Evolutionary conservation across 1,140 invertebrate genomes (phyloP), one percentile per base, ranked within the genome.

Genomic region (Carposina sasakii): DNA sequence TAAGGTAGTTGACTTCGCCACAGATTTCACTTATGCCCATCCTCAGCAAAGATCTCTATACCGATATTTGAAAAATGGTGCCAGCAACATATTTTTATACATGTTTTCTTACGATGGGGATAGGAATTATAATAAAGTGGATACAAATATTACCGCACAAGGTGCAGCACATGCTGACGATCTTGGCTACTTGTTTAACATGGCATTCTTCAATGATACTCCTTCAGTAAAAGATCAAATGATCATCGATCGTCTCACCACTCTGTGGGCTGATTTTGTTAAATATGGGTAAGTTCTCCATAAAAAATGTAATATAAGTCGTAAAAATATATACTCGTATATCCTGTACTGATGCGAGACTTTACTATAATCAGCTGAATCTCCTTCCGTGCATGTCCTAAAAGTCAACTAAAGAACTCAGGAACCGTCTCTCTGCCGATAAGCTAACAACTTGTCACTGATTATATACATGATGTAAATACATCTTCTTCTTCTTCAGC

Each of bases 261-360:
- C 52, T 2, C 5, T 69, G 22, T 69, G 66, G 65, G 55, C 65
- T 0, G 63, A 68, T 40, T 68, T 68, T n/a, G 57, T 45, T 23
- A 68, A 68, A 44, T 69, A 54, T 26, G 57, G 66, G 66, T 64
- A 40, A 49, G 59, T 36, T 60, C n/a, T n/a, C n/a, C n/a, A n/a
- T n/a, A n/a, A n/a, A n/a, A n/a, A n/a, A n/a, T n/a, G n/a, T n/a
- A n/a, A n/a, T n/a, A n/a, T n/a, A n/a, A n/a, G n/a, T n/a, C n/a
- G n/a, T n/a, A n/a, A n/a, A n/a, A n/a, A n/a, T n/a, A n/a, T n/a
- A n/a, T n/a, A n/a, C n/a, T n/a, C n/a, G n/a, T n/a, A n/a, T n/a
- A n/a, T n/a, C n/a, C n/a, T n/a, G n/a, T n/a, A n/a, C n/a, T n/a
- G n/a, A n/a, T n/a, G n/a, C n/a, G n/a, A n/a, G n/a, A n/a, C n/a